Evolutionary conservation across 1,140 invertebrate genomes (phyloP), one percentile per base, ranked within the genome.

Genomic region (Cotesia vestalis): DNA sequence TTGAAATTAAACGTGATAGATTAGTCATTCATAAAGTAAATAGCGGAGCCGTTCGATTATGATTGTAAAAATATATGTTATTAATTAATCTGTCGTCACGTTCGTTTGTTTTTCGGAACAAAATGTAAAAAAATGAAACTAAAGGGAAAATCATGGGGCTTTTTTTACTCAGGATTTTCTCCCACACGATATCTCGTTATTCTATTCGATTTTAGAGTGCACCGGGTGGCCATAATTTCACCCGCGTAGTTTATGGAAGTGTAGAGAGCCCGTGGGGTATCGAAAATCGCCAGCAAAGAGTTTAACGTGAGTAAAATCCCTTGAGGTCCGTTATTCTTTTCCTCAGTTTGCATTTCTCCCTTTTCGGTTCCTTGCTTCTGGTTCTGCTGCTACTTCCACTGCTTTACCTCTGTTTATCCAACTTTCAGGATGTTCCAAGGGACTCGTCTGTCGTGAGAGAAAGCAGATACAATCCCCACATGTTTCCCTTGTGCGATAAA

Each of bases 151-250:
- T 51, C 12, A 20, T 20, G 46, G 14, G 2, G 5, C 27, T 51
- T 35, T 36, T 36, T 20, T 35, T 36, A 20, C 34, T n/a, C 35
- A 6, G 35, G 14, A 35, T 61, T 9, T 62, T 36, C n/a, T 62
- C n/a, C n/a, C 8, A 20, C 51, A 11, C 8, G 20, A 62, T 69
- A 60, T 64, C 61, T 53, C 51, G 61, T 55, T 71, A 64, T 71
- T 71, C 61, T 17, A 64, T 71, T 64, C 51, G 61, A 71, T 55
- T 71, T 61, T 55, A 46, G 38, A 36, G 69, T 71, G 69, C 52
- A 51, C 69, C 69, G 63, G 69, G 69, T 71, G 69, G 27, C 35
- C 61, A 71, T 71, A 71, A 71, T 71, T 71, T 71, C 69, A 17
- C 59, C 59, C 12, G n/a, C 51, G 20, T 12, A 64, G 55, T 27